Conservation (phyloP, 92 coral and sea anemone genomes). For the Desmophyllum pertusum region DNA sequence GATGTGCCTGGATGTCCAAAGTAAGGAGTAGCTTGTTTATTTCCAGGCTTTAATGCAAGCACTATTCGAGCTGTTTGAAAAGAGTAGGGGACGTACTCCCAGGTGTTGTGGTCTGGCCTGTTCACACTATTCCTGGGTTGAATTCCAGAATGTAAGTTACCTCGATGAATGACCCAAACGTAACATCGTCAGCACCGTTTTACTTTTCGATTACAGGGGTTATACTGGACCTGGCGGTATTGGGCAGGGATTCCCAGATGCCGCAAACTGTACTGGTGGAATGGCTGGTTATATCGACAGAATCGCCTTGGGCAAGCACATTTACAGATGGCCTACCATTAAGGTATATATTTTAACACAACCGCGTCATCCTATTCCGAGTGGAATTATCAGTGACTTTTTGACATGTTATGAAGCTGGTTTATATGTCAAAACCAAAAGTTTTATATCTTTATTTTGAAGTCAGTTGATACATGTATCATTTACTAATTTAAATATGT, state of each 20-base stretch:
- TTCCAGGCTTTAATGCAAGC: not conserved
- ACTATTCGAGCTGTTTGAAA: too few species aligned
- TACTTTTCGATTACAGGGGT: constrained; percentile 65
- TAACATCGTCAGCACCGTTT: not conserved
- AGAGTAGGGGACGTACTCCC: too few species aligned
- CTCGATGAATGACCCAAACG: too few species aligned
- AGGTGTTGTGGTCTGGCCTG: too few species aligned
- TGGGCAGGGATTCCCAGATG: constrained; percentile 81
- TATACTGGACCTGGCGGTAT: constrained; percentile 95
- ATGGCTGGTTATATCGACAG: constrained; percentile 93
- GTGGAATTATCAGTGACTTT: not conserved
- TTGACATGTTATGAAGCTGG: too few species aligned
- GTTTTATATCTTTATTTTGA: too few species aligned
- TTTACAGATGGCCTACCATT: constrained; percentile 84
- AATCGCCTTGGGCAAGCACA: constrained; percentile 79
- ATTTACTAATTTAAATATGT: not conserved
- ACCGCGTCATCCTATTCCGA: not conserved
- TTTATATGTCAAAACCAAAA: too few species aligned
- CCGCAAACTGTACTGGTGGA: constrained; percentile 91
- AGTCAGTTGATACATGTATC: too few species aligned
- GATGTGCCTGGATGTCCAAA: constrained; percentile 84
- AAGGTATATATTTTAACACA: constrained; percentile 52
- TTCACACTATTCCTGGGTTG: too few species aligned
- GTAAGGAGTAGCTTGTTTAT: constrained; percentile 58
- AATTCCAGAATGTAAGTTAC: not conserved